These are phyloP conservation scores for Megaustenia siamemsis DNA, from an alignment of 2,888 invertebrate species.

Conservation along the genomic window DNA sequence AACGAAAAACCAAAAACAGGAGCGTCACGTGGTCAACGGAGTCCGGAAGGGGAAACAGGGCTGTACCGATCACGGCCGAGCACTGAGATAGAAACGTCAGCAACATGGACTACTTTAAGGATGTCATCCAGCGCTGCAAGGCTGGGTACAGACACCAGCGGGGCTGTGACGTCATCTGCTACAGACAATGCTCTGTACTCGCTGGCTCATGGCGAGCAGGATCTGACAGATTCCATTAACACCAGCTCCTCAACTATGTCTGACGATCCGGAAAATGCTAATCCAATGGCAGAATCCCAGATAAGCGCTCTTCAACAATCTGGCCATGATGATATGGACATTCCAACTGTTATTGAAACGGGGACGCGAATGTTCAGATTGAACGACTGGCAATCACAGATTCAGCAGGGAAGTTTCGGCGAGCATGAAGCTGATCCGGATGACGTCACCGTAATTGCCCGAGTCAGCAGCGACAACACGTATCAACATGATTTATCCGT, in stretches of 20 bases:
- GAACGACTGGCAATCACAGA: neutral
- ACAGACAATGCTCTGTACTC: slow-evolving; percentile 29
- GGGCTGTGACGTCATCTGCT: neutral
- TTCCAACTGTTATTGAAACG: neutral
- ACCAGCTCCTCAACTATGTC: slow-evolving; percentile 30
- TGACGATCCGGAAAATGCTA: neutral
- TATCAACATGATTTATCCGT: neutral
- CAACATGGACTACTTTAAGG: neutral
- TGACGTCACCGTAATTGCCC: slow-evolving; percentile 33
- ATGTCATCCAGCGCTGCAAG: neutral
- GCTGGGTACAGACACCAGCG: neutral
- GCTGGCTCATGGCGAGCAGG: neutral
- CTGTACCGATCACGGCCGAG: neutral
- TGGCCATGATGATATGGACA: neutral
- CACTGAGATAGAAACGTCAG: neutral
- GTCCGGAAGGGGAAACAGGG: neutral
- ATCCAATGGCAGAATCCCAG: neutral
- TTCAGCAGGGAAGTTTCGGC: neutral
- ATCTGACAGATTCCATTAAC: slow-evolving; percentile 22
- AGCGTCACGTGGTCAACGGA: neutral
- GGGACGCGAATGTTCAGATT: slow-evolving; percentile 6
- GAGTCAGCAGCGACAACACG: neutral
- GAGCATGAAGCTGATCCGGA: slow-evolving; percentile 7
- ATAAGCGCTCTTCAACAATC: neutral
- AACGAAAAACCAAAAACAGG: neutral